These are phyloP conservation scores for Paramuricea clavata DNA, from an alignment of 92 coral and sea anemone species.

Conservation along the genomic window DNA sequence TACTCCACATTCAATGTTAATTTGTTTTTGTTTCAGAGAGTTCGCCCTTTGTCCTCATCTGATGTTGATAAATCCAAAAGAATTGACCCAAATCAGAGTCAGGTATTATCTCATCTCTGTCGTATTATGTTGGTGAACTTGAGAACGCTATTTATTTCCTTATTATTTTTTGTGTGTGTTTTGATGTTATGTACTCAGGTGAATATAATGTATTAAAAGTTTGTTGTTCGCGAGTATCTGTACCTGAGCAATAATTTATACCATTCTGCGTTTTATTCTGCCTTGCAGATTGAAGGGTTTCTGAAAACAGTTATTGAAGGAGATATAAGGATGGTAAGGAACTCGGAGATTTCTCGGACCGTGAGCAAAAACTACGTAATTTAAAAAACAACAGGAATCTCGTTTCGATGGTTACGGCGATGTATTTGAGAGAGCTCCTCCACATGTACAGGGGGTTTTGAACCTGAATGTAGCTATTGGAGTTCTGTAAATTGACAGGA, in stretches of 20 bases:
- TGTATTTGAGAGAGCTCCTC: background rate
- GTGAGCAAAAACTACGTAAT: background rate
- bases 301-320: conserved; percentile 88
- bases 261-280: background rate
- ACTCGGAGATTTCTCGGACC: background rate
- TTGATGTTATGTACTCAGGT: no score
- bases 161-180: no score
- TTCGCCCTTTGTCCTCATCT: conserved; percentile 15
- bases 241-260: no score
- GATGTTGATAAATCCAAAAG: conserved; percentile 24
- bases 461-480: no score
- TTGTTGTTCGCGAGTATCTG: no score
- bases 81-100: conserved; percentile 44
- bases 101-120: conserved; percentile 18
- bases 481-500: no score
- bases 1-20: no score
- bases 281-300: conserved; percentile 81
- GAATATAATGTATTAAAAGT: no score
- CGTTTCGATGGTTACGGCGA: no score
- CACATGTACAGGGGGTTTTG: no score
- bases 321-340: conserved; percentile 89
- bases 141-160: background rate
- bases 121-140: background rate
- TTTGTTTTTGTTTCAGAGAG: conserved; percentile 27
- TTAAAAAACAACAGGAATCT: no score